Base-by-base conservation (phyloP, 2,113 vertebrate genomes). In the Spermophilus dauricus region DNA sequence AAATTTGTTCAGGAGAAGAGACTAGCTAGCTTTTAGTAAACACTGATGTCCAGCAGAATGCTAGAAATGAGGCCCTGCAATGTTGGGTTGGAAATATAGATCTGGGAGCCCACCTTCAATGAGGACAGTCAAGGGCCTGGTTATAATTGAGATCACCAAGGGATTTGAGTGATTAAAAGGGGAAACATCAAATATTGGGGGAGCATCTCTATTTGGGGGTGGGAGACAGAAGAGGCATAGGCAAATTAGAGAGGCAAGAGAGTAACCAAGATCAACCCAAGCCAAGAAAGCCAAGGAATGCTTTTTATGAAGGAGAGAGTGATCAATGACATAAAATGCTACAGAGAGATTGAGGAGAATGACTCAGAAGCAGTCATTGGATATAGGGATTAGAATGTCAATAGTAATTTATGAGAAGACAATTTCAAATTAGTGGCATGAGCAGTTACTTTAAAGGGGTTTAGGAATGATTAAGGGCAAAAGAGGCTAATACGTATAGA, bases 371-470 rank as follows among this genome's bases (percentile, higher is more conserved):
- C 63, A 88, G 76, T 85, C 56, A 42, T 13, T 69, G 65, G 56
- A 70, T 63, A 9, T 30, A 75, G 56, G 56, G 30, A 78, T 89
- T 51, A 75, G 83, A 92, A 86, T 92, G 77, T 76, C 58, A 90
- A 42, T 22, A 80, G 51, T 70, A 82, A 89, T 63, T 91, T 84
- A 80, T 45, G n/a, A 92, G 37, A 53, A 26, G 69, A 76, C n/a
- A 96, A 24, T 65, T 95, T 93, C 83, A 95, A 94, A n/a, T 84
- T 73, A 69, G 56, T 75, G 26, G 14, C 77, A 30, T 65, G 51
- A 86, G 32, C 81, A 65, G 76, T 83, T 48, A 92, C 56, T 95
- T 84, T 51, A 32, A 69, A 89, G 86, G 80, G 63, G 56, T 9
- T 86, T 82, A 94, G 90, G n/a, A 76, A 75, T 94, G 58, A 69